A percentile compares a stretch with the other conserved stretches of the same genome.
These are phyloP conservation scores for Pelochelys cantorii DNA, from an alignment of 2,797 vertebrate genomes.

Conservation along the genomic window DNA sequence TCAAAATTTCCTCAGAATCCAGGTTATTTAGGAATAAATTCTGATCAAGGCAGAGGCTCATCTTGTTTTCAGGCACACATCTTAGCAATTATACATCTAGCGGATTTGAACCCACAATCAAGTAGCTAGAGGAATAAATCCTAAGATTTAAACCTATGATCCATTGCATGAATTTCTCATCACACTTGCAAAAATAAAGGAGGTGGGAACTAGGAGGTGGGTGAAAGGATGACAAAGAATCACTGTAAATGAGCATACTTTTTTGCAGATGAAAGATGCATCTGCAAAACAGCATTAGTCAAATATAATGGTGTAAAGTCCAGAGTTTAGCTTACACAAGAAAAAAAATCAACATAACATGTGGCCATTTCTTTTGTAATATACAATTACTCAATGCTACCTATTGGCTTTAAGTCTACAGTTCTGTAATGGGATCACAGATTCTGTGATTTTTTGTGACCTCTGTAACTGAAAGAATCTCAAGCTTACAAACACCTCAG, in stretches of 20 bases:
- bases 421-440: neutral
- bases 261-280: no score
- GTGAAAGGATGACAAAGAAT: no score
- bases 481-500: no score
- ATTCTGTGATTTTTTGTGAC: no score
- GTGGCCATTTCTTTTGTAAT: constrained; percentile 13
- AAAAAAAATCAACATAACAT: constrained; percentile 13
- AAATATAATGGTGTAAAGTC: neutral
- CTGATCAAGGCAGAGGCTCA: no score
- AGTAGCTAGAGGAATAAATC: neutral
- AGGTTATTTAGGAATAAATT: no score
- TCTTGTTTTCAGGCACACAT: neutral
- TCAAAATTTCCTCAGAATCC: neutral
- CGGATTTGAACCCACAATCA: accelerated
- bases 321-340: neutral
- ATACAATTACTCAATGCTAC: no score
- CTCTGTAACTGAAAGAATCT: no score
- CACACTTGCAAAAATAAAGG: neutral
- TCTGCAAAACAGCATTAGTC: neutral
- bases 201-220: accelerated
- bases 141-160: neutral
- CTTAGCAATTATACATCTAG: neutral
- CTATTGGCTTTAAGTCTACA: constrained; percentile 23
- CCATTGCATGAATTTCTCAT: neutral
- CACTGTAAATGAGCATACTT: neutral